Base-by-base conservation (phyloP, 2,797 vertebrate species). In the Rhodeus uyekii region DNA sequence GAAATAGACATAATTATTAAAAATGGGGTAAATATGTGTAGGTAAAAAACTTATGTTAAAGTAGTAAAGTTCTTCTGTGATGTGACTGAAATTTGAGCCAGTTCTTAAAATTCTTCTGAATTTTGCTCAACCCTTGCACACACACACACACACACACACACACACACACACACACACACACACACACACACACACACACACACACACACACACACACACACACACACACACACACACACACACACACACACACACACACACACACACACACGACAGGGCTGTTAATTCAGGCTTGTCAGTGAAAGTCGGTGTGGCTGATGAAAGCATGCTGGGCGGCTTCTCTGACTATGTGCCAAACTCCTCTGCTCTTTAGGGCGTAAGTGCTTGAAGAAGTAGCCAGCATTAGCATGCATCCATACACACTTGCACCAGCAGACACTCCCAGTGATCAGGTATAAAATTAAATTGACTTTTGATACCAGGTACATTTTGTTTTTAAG, bases 331-430 rank as follows among this genome's bases (percentile, higher is more conserved):
- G 68, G 60, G 58, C 83, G 64, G 60, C 78, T 76, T 80, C 82
- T 87, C 86, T 87, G 82, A 86, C 78, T 4, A n/a, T 82, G 87
- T 86, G 80, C 79, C 83, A 83, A 32, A 84, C 60, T 60, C 53
- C 63, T 73, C 86, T 80, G 82, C 27, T 80, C 80, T 55, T 78
- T 77, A 83, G 76, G 81, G 55, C 4, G 64, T 84, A 88, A 91
- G 89, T 88, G 89, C 76, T 80, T 87, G 86, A 75, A 53, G 67
- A 75, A 7, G 89, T 5, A 89, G 84, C 85, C 73, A 42, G 74
- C 38, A 14, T 86, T 24, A n/a, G 50, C 38, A 44, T 69, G 65
- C 27, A 14, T 58, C 8, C 53, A 39, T 32, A 29, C 63, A 38
- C 44, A 39, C 61, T 68, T 9, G 3, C 53, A 36, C 36, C 38